These are phyloP conservation scores for Phyllotis vaccarum DNA, from an alignment of 2,797 vertebrate genomes.

Conservation along the genomic window DNA sequence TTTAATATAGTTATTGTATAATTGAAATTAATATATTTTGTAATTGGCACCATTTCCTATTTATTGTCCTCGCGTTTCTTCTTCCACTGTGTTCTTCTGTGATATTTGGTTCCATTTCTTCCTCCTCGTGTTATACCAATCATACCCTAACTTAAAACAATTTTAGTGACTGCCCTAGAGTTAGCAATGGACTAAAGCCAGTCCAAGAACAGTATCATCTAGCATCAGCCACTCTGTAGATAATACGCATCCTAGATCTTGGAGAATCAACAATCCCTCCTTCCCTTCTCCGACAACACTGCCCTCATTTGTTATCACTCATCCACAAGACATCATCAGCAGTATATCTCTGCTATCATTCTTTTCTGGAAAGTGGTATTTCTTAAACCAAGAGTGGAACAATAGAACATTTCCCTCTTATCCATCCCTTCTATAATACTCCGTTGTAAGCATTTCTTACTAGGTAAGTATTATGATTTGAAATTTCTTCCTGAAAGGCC, in stretches of 20 bases:
- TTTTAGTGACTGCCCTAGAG: neutral
- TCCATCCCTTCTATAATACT: neutral
- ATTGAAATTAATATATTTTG: neutral
- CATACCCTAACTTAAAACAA: neutral
- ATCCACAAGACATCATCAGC: neutral
- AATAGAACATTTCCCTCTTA: neutral
- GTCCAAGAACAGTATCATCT: neutral
- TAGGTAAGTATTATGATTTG: neutral
- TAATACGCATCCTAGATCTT: neutral
- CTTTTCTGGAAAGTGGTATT: neutral
- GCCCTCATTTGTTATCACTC: neutral
- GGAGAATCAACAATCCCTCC: neutral
- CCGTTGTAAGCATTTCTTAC: neutral
- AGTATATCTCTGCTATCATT: neutral
- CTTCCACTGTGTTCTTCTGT: neutral
- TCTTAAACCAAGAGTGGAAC: neutral
- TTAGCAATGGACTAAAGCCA: neutral
- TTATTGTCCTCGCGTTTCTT: neutral
- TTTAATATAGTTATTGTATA: neutral
- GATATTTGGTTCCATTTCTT: neutral
- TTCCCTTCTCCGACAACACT: neutral
- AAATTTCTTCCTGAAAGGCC: too few relatives aligned
- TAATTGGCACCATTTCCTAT: neutral
- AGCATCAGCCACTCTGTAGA: neutral
- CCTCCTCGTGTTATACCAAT: neutral